phyloP scores from a whole-genome alignment of 2,888 invertebrate species.

The Ditylenchus weischeri region DNA sequence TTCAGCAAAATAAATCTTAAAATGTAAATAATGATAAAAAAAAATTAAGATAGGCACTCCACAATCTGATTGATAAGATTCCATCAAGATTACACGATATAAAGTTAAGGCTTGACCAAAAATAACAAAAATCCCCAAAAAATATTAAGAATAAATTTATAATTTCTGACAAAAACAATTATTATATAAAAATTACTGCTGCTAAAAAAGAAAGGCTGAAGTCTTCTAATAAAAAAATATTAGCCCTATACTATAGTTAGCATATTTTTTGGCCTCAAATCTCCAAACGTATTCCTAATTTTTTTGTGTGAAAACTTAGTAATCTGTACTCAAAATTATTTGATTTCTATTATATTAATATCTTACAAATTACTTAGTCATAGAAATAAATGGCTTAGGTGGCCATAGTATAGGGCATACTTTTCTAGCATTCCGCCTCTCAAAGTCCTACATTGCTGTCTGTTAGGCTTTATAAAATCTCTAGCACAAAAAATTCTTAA shows the following conservation, averaged over 20 bases:
- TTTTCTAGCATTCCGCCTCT: not conserved
- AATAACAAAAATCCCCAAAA: not conserved
- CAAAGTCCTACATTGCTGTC: too few relatives aligned
- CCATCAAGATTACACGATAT: not conserved
- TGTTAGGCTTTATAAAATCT: not conserved
- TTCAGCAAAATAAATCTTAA: not conserved
- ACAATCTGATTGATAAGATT: too few relatives aligned
- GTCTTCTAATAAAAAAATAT: not conserved
- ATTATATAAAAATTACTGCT: not conserved
- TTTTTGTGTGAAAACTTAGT: too few relatives aligned
- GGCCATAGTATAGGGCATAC: not conserved
- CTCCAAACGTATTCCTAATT: too few relatives aligned
- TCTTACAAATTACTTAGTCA: too few relatives aligned
- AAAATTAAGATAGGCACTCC: too few relatives aligned
- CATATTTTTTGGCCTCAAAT: too few relatives aligned
- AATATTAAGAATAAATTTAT: not conserved
- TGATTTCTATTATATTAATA: too few relatives aligned
- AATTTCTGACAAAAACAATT: not conserved
- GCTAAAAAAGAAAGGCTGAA: not conserved
- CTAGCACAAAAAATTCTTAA: not conserved
- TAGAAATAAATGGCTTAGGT: too few relatives aligned
- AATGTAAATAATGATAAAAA: not conserved
- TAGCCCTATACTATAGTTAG: too few relatives aligned
- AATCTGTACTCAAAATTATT: too few relatives aligned
- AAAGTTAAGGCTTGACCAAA: not conserved